Conservation (phyloP, 2,888 invertebrate genomes). For the Zhengitettix transpicula region DNA sequence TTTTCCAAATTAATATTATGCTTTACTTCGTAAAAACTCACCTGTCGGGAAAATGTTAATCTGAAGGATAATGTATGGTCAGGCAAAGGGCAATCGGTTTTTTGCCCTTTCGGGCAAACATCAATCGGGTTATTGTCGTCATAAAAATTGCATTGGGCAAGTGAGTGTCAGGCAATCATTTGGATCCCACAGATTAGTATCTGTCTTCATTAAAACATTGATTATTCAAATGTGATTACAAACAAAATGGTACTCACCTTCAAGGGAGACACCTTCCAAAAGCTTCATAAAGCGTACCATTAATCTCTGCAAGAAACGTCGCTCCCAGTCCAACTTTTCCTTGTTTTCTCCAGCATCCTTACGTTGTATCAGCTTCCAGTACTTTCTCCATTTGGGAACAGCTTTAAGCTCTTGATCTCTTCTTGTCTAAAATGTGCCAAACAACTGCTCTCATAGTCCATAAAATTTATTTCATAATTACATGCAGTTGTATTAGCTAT, state of each 20-base stretch:
- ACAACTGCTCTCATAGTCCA: too few species aligned
- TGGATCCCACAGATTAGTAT: background rate
- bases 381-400: constrained; percentile 80
- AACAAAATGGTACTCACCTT: constrained; percentile 32
- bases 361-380: constrained; percentile 79
- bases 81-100: too few species aligned
- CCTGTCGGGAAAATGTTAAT: too few species aligned
- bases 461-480: too few species aligned
- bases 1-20: too few species aligned
- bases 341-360: constrained; percentile 56
- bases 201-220: background rate
- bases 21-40: too few species aligned
- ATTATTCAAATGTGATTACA: background rate
- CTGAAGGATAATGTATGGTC: too few species aligned
- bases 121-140: too few species aligned
- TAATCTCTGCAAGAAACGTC: constrained; percentile 66
- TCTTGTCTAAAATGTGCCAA: constrained; percentile 33
- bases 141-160: too few species aligned
- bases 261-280: constrained; percentile 53
- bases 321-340: constrained; percentile 64
- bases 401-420: constrained; percentile 72
- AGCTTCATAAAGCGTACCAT: constrained; percentile 77
- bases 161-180: too few species aligned
- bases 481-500: too few species aligned
- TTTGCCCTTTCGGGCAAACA: too few species aligned